Evolutionary conservation across 2,113 vertebrate genomes (phyloP).

Genomic region (Camelus bactrianus): DNA sequence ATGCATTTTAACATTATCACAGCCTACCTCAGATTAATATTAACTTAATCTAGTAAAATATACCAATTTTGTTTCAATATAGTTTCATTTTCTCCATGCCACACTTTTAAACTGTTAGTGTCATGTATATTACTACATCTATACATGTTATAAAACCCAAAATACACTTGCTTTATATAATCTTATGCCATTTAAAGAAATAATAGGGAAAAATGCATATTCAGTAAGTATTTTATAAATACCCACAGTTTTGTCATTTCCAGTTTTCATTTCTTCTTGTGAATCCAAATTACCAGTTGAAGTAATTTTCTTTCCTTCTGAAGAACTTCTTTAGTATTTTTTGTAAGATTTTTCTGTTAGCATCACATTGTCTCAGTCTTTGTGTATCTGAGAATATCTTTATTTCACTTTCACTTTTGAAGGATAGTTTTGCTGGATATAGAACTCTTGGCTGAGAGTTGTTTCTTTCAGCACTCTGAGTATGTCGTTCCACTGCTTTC

Average conservation of each 20-base stretch:
- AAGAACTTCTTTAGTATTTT: background rate
- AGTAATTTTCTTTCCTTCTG: background rate
- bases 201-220: background rate
- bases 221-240: conserved; percentile 23
- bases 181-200: conserved; percentile 27
- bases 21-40: background rate
- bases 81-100: background rate
- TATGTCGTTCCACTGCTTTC: background rate
- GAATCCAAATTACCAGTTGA: background rate
- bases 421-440: conserved; percentile 8
- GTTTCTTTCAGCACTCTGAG: background rate
- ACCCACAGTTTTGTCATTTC: background rate
- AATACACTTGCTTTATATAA: background rate
- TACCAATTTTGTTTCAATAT: background rate
- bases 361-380: background rate
- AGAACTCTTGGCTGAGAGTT: background rate
- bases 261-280: background rate
- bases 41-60: conserved; percentile 38
- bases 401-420: conserved; percentile 7
- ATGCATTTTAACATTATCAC: background rate
- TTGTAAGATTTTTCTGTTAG: background rate
- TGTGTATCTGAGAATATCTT: conserved; percentile 35
- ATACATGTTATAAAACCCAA: background rate
- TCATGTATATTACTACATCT: background rate
- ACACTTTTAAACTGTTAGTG: background rate